phyloP scores from a whole-genome alignment of 2,797 vertebrate species.

The Arrhamphus sclerolepis region DNA sequence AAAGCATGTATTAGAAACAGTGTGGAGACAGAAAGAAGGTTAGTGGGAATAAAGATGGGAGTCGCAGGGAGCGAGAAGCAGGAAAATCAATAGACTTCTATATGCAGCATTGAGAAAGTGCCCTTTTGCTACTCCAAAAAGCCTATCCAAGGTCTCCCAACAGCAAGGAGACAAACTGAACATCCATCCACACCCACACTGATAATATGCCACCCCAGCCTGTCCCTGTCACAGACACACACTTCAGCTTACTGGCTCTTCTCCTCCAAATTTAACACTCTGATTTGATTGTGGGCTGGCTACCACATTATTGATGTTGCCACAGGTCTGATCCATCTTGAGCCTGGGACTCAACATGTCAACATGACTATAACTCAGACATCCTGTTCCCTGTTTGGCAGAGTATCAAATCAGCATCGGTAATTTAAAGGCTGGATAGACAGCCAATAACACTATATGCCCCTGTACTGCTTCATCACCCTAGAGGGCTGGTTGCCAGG shows the following conservation, averaged over 20 bases:
- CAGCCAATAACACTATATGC: slow-evolving; percentile 43
- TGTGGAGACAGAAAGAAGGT: slow-evolving; percentile 34
- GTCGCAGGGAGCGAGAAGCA: slow-evolving; percentile 31
- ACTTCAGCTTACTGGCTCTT: slow-evolving; percentile 28
- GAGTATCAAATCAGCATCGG: slow-evolving; percentile 38
- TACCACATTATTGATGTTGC: slow-evolving; percentile 68
- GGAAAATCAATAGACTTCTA: slow-evolving; percentile 73
- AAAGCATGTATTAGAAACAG: slow-evolving; percentile 13
- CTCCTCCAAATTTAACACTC: slow-evolving; percentile 60
- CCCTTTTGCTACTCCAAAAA: slow-evolving; percentile 50
- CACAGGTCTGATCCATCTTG: slow-evolving; percentile 68
- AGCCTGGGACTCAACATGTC: slow-evolving; percentile 63
- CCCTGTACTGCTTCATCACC: slow-evolving; percentile 32
- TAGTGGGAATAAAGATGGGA: slow-evolving; percentile 20
- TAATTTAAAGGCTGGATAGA: slow-evolving; percentile 64
- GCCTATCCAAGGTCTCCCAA: slow-evolving; percentile 59
- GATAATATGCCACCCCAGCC: slow-evolving; percentile 54
- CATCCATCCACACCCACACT: slow-evolving; percentile 57
- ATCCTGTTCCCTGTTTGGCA: slow-evolving; percentile 49
- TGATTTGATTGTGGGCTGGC: slow-evolving; percentile 61
- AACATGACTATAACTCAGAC: slow-evolving; percentile 66
- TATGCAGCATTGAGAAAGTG: slow-evolving; percentile 56
- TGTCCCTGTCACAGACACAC: slow-evolving; percentile 28
- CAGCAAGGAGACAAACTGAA: slow-evolving; percentile 55
- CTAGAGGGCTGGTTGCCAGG: slow-evolving; percentile 2